Evolutionary conservation across 2,113 vertebrate species (phyloP).

Genomic region (Candoia aspera): DNA sequence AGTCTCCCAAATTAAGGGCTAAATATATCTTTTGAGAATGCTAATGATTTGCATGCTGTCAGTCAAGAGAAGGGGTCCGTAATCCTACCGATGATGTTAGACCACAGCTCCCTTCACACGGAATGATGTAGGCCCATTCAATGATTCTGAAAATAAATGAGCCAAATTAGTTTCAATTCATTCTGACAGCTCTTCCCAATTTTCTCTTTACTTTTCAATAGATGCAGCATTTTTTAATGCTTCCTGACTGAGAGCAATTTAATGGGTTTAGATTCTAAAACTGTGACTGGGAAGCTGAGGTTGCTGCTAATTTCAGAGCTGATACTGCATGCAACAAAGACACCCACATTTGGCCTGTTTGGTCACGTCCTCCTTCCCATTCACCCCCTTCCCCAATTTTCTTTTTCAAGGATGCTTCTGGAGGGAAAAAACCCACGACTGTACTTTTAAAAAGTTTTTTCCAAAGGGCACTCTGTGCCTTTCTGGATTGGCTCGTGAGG

Average conservation of each 20-base stretch:
- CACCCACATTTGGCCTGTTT: neutral
- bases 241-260: neutral
- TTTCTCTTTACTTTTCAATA: neutral
- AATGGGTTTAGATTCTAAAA: neutral
- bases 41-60: neutral
- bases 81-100: neutral
- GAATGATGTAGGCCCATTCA: no score
- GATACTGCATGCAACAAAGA: neutral
- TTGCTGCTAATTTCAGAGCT: neutral
- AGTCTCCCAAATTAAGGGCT: neutral
- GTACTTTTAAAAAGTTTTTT: neutral
- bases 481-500: neutral
- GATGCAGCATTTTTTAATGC: neutral
- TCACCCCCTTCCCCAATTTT: neutral
- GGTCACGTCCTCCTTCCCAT: neutral
- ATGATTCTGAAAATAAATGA: neutral
- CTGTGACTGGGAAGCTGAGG: neutral
- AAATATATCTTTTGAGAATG: slow-evolving; percentile 3
- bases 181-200: neutral
- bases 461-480: neutral
- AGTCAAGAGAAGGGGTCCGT: neutral
- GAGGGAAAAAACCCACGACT: no score
- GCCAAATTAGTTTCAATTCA: neutral
- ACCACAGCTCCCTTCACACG: neutral
- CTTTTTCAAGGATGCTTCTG: neutral